A percentile compares a stretch with the other conserved stretches of the same genome.
These are phyloP conservation scores for Holacanthella duospinosa DNA, from an alignment of 2,888 invertebrate species.

Conservation along the genomic window DNA sequence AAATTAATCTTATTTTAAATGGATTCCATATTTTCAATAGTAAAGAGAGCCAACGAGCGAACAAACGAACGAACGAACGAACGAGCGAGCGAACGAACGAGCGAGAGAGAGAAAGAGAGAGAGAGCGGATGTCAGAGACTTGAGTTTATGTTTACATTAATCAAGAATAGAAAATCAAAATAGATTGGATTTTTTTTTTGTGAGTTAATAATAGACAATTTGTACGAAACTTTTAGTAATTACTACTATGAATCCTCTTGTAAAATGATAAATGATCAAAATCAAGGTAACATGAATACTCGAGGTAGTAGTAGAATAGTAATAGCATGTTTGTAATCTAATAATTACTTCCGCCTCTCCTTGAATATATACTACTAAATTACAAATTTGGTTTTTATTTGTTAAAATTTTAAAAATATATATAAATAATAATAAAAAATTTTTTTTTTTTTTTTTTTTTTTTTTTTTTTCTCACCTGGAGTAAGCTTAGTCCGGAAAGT, in stretches of 20 bases:
- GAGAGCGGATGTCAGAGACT: background rate
- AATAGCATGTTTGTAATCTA: background rate
- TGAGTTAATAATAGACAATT: background rate
- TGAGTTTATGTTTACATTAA: background rate
- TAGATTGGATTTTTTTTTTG: background rate
- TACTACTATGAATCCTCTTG: too few species aligned
- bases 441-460: background rate
- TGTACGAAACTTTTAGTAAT: too few species aligned
- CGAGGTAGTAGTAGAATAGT: too few species aligned
- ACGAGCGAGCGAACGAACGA: too few species aligned
- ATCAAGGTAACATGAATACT: background rate
- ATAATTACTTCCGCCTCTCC: background rate
- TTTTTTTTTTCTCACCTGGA: constrained; percentile 36
- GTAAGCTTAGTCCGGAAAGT: constrained; percentile 40
- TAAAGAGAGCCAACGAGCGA: too few species aligned
- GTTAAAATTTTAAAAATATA: too few species aligned
- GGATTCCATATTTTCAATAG: background rate
- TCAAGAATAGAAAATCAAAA: background rate
- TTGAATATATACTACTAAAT: background rate
- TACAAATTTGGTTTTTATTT: too few species aligned
- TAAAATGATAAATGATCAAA: too few species aligned
- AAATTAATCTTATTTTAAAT: background rate
- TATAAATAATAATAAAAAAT: background rate
- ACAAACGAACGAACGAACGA: too few species aligned
- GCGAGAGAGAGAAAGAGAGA: too few species aligned